Base-by-base conservation (phyloP, 2,113 vertebrate species). In the Seriola rivoliana region DNA sequence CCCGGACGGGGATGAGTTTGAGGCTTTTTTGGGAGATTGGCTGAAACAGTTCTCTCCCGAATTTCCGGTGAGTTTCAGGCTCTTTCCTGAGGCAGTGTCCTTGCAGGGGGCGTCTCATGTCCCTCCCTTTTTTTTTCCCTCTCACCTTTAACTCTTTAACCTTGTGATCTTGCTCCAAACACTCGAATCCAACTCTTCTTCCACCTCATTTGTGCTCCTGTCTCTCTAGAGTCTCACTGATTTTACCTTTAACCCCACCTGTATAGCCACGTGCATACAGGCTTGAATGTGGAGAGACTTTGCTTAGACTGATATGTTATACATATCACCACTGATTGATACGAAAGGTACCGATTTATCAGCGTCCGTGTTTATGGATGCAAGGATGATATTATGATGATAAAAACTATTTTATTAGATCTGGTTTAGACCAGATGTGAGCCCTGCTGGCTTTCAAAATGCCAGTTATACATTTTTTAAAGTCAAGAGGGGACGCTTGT, bases 21-120 rank as follows among this genome's bases (percentile, higher is more conserved):
- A 95, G 95, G 94, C 95, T 94, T 93, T 96, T 96, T 94, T 96
- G 95, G 91, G 95, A 96, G 95, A 96, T 92, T 96, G 94, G 92
- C 95, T 96, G 93, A 96, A 94, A 94, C 93, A 96, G 93, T 92
- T 95, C 93, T 94, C 95, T 93, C 93, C 94, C 87, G 70, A 94
- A 91, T 85, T 93, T 84, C 94, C 70, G 92, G 96, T 95, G 96
- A 97, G 96, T 96, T 93, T 91, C 66, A 81, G 94, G 94, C 93
- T 94, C 92, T 93, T 94, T 94, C 86, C 88, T 64, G 90, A 92
- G 91, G 93, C 92, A 88, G 72, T 91, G 87, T 95, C 81, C 81
- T 82, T 32, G 66, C 89, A 50, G 87, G 86, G 86, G 90, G 86
- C 88, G 85, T 80, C 91, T 91, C 79, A 78, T 71, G 54, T 34